Conservation (phyloP, 2,113 vertebrate species). For the Saguinus midas region DNA sequence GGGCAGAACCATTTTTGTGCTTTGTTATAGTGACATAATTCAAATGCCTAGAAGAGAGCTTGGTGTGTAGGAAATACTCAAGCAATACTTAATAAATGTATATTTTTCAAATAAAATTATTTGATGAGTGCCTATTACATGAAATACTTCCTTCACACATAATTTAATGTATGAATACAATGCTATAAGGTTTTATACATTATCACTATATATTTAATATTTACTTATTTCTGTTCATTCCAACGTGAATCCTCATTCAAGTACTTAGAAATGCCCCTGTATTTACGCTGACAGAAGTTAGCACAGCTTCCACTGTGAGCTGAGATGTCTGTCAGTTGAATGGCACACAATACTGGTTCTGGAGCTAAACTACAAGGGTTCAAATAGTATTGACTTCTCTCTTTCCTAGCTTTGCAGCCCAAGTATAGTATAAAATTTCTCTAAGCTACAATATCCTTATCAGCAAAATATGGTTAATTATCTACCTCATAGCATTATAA, state of each 20-base stretch:
- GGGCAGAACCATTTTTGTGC: not conserved
- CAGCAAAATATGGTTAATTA: constrained; percentile 7
- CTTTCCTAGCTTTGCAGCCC: not conserved
- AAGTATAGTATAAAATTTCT: not conserved
- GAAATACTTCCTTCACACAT: not conserved
- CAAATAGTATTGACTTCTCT: not conserved
- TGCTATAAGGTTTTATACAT: not conserved
- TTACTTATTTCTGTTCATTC: not conserved
- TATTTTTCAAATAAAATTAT: not conserved
- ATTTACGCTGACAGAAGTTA: not conserved
- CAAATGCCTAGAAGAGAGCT: not conserved
- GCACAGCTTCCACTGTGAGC: not conserved
- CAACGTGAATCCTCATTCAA: not conserved
- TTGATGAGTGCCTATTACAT: not conserved
- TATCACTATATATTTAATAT: not conserved
- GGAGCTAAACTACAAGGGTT: not conserved
- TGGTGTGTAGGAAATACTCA: not conserved
- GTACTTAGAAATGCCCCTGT: not conserved
- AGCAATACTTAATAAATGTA: not conserved
- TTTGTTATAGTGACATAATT: not conserved
- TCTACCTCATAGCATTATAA: not conserved
- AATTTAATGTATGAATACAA: not conserved
- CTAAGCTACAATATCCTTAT: not conserved
- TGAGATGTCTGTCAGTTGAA: not conserved
- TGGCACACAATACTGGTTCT: not conserved